Percentiles rank a stretch among this genome's conserved stretches.
Evolutionary conservation across 2,113 vertebrate species (phyloP).

Genomic region (Prinia subflava): DNA sequence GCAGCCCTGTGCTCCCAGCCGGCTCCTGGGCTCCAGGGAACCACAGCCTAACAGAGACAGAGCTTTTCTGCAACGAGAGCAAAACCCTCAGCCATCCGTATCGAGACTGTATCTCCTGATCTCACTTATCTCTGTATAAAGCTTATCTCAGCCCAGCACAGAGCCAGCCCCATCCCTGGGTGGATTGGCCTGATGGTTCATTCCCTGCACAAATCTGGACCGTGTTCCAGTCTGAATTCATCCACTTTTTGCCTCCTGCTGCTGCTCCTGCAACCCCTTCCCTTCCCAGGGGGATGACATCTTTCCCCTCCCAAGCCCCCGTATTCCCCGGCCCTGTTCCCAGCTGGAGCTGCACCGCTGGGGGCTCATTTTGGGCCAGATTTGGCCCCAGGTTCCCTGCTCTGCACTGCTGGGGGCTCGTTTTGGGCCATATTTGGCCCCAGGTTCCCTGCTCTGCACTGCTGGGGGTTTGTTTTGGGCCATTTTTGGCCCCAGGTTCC

Average conservation of each 20-base stretch:
- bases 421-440: neutral
- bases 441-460: neutral
- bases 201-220: neutral
- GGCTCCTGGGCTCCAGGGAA: accelerated
- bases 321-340: neutral
- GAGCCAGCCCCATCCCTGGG: neutral
- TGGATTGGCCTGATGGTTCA: accelerated
- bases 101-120: accelerated
- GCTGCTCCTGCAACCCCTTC: neutral
- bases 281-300: accelerated
- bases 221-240: neutral
- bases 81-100: accelerated
- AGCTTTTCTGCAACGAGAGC: neutral
- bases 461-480: neutral
- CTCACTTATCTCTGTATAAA: accelerated
- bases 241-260: neutral
- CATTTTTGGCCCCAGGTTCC: neutral
- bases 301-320: neutral
- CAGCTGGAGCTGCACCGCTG: accelerated
- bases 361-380: accelerated
- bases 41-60: accelerated
- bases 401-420: neutral
- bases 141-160: accelerated
- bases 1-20: neutral
- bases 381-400: neutral